phyloP scores from a whole-genome alignment of 2,888 invertebrate species.

The Cataglyphis rosenhaueri region DNA sequence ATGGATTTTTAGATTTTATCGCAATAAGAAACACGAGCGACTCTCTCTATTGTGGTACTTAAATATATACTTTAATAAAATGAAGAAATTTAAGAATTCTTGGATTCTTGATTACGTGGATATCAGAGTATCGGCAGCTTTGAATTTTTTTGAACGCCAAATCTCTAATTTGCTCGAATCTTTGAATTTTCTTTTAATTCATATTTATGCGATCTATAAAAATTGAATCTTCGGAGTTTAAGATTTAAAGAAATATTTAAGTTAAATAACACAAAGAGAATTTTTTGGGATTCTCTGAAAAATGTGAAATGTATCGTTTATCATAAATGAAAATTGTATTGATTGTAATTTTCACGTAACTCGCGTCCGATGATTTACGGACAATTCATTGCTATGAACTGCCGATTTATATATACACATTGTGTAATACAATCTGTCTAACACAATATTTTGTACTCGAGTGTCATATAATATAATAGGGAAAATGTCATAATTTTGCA shows the following conservation, averaged over 20 bases:
- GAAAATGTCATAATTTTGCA: background rate
- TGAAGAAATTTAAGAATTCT: background rate
- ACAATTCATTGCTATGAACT: conserved; percentile 35
- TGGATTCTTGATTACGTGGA: background rate
- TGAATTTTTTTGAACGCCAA: background rate
- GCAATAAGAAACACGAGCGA: conserved; percentile 13
- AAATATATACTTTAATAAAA: conserved; percentile 9
- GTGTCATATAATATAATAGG: background rate
- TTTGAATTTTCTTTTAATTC: background rate
- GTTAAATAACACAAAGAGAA: too few relatives aligned
- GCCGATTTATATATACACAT: conserved; percentile 16
- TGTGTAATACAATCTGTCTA: conserved; percentile 8
- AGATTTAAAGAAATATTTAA: conserved; percentile 11
- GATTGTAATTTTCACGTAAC: conserved; percentile 23
- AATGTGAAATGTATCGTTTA: background rate
- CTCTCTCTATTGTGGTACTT: conserved; percentile 8
- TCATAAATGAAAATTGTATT: conserved; percentile 5
- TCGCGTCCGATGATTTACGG: background rate
- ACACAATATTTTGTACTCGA: conserved; percentile 28
- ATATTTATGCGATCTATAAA: background rate
- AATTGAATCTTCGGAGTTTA: background rate
- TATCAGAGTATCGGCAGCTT: background rate
- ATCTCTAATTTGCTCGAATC: background rate
- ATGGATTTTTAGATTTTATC: conserved; percentile 61
- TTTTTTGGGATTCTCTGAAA: background rate